Evolutionary conservation across 2,113 vertebrate genomes (phyloP).

Genomic region (Anguilla japonica): DNA sequence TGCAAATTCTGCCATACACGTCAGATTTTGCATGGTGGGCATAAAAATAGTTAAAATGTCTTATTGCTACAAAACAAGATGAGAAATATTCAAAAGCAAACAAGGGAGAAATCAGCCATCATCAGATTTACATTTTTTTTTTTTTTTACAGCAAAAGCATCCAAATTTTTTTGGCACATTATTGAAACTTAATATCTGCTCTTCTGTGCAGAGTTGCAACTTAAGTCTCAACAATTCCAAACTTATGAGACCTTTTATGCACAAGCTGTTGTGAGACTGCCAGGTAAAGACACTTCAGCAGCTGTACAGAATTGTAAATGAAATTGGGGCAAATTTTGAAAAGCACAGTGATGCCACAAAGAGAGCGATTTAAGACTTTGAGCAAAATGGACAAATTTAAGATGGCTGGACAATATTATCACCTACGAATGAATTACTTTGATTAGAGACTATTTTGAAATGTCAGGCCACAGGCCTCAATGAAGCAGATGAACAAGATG

Average conservation of each 20-base stretch:
- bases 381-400: conserved; percentile 17
- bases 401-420: conserved; percentile 35
- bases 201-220: conserved; percentile 5
- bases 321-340: conserved; percentile 22
- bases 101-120: conserved; percentile 15
- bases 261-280: conserved; percentile 14
- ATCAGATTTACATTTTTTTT: conserved; percentile 7
- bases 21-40: conserved; percentile 25
- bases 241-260: conserved; percentile 23
- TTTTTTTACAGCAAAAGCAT: conserved; percentile 20
- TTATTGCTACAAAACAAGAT: conserved; percentile 26
- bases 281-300: not conserved
- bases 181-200: conserved; percentile 24
- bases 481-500: conserved; percentile 24
- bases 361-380: conserved; percentile 28
- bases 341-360: conserved; percentile 25
- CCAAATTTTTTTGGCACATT: conserved; percentile 22
- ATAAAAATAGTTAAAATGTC: conserved; percentile 16
- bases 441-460: conserved; percentile 9
- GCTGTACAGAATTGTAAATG: conserved; percentile 24
- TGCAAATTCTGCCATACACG: no score
- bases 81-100: conserved; percentile 26
- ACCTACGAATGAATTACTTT: conserved; percentile 25
- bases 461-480: not conserved
- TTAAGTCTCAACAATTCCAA: not conserved